A percentile compares a stretch with the other conserved stretches of the same genome.
Conservation (phyloP, 2,797 vertebrate genomes). For the Chrysolophus pictus region DNA sequence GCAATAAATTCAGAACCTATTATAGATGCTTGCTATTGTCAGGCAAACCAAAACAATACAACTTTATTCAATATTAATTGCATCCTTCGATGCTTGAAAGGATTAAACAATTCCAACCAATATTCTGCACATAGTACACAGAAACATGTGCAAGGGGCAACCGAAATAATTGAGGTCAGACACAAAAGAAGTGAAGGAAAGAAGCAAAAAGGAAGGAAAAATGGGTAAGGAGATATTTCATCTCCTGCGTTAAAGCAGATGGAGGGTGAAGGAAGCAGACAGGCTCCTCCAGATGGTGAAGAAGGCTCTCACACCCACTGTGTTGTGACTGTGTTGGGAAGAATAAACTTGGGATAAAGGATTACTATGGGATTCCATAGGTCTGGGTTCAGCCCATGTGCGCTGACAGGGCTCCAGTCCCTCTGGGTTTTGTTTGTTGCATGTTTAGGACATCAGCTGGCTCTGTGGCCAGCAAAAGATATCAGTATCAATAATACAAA, state of each 20-base stretch:
- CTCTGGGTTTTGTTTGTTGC: not conserved
- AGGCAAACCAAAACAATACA: constrained; percentile 52
- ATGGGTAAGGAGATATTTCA: not conserved
- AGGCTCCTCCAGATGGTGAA: constrained; percentile 62
- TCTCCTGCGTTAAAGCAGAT: constrained; percentile 56
- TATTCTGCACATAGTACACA: not conserved
- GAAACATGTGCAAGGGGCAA: not conserved
- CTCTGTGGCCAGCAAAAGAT: not conserved
- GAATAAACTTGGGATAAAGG: constrained; percentile 29
- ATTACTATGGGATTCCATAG: not conserved
- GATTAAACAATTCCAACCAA: constrained; percentile 28
- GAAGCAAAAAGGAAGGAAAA: constrained; percentile 2
- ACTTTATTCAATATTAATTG: constrained; percentile 51
- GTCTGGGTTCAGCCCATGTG: not conserved
- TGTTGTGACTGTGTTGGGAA: constrained; percentile 65
- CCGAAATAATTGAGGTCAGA: constrained; percentile 39
- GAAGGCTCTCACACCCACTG: constrained; percentile 66
- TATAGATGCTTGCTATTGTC: constrained; percentile 43
- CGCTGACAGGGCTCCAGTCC: not conserved
- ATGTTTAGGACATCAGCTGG: not conserved
- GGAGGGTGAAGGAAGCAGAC: constrained; percentile 70
- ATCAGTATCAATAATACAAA: no score
- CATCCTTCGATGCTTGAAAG: constrained; percentile 1
- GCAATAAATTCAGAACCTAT: constrained; percentile 61
- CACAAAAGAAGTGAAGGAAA: constrained; percentile 7